These are phyloP conservation scores for Amphiprion clarkii DNA, from an alignment of 2,797 vertebrate genomes.

Conservation along the genomic window DNA sequence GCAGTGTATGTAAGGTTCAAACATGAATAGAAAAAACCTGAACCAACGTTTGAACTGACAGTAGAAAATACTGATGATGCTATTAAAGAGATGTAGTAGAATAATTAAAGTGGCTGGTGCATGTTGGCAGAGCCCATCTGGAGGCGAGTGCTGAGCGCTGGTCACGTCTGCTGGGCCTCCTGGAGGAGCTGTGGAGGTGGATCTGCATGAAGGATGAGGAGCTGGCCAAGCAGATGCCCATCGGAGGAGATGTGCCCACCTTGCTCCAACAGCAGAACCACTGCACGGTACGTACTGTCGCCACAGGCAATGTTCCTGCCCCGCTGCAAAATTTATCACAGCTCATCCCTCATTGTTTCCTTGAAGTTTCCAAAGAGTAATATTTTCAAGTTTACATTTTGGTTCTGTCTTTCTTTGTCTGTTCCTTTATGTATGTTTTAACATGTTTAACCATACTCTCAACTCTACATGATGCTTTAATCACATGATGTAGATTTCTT, in stretches of 20 bases:
- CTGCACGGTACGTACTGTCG: conserved; percentile 82
- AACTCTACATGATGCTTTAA: too few relatives aligned
- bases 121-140: conserved; percentile 89
- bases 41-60: conserved; percentile 1
- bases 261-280: conserved; percentile 94
- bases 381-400: neutral
- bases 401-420: neutral
- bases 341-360: conserved; percentile 4
- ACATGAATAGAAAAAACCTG: too few relatives aligned
- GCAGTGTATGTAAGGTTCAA: too few relatives aligned
- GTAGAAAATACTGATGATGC: neutral
- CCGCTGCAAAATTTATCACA: conserved; percentile 15
- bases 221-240: conserved; percentile 95
- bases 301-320: conserved; percentile 28
- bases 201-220: conserved; percentile 94
- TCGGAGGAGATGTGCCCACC: conserved; percentile 94
- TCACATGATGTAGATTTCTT: too few relatives aligned
- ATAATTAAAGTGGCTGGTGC: conserved; percentile 23
- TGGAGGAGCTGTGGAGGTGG: conserved; percentile 97
- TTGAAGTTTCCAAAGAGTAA: neutral
- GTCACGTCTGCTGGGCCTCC: conserved; percentile 90
- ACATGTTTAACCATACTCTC: too few relatives aligned
- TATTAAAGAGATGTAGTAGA: neutral
- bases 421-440: too few relatives aligned
- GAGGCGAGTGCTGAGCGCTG: conserved; percentile 97